Evolutionary conservation across 2,888 invertebrate species (phyloP), one percentile per base, ranked within the genome.

Genomic region (Diploptera punctata): DNA sequence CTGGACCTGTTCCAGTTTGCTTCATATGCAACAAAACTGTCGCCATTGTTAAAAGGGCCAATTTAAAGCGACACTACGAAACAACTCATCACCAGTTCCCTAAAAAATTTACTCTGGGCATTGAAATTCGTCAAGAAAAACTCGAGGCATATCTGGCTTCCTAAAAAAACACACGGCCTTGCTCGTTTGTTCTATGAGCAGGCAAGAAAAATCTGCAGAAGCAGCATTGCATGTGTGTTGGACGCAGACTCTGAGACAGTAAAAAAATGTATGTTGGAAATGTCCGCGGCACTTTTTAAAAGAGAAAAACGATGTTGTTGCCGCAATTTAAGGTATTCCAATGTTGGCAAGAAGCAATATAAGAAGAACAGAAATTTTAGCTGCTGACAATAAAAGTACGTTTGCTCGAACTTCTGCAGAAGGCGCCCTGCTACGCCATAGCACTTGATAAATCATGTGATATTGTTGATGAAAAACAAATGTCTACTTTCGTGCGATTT

Each of bases 391-490:
- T 62, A 73, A 74, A 71, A 76, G 19, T 16, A 3, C 10, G 44
- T 52, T 76, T 67, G 26, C 33, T 71, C 47, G 43, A 73, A 31
- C 47, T 73, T 73, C 49, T 71, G 71, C 75, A 77, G 67, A 76
- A 74, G 75, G 72, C 76, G 68, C 71, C 76, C 72, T 62, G 62
- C 33, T 62, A 62, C 1, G 33, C 33, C 33, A 76, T 79, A 73
- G 78, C 77, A 76, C 74, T 78, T 76, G 78, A 78, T 75, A 77
- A 78, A 69, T 78, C 78, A 74, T 77, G 77, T 77, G 76, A 77
- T 71, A 75, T 77, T 75, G n/a, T n/a, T n/a, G n/a, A n/a, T 74
- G 75, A 76, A 75, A 77, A 78, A 77, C 77, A 78, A 77, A 77
- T 79, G 77, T 77, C 77, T 74, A 19, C 38, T 47, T 67, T 67